Conservation (phyloP, 1,140 invertebrate species). For the Saccostrea cuccullata region DNA sequence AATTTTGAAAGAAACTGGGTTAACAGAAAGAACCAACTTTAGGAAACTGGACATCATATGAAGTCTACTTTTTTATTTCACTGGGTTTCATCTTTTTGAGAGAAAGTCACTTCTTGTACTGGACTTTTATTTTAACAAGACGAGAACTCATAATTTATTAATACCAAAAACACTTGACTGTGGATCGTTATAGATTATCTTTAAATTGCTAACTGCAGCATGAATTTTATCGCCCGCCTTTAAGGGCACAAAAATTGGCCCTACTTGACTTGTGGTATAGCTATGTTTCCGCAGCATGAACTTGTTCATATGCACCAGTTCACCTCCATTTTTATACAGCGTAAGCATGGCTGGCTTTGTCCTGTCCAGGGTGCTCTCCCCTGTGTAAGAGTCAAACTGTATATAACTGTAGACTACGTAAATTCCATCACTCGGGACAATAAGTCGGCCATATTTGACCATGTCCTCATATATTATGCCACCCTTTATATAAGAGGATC, state of each 20-base stretch:
- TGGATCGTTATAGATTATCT: not conserved
- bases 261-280: slow-evolving; percentile 19
- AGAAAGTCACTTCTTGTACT: no score
- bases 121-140: no score
- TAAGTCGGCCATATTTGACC: not conserved
- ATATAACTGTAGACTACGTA: slow-evolving; percentile 27
- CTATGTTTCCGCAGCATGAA: not conserved
- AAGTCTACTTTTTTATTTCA: no score
- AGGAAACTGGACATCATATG: no score
- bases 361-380: not conserved
- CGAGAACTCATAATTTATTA: not conserved
- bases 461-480: not conserved
- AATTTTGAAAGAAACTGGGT: no score
- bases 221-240: not conserved
- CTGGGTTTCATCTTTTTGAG: no score
- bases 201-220: not conserved
- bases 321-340: not conserved
- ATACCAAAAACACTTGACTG: not conserved
- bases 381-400: slow-evolving; percentile 29
- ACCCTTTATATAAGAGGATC: not conserved
- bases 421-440: slow-evolving; percentile 1
- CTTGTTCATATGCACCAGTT: slow-evolving; percentile 15
- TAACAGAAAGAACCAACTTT: no score
- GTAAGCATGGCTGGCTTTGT: not conserved
- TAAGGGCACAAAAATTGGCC: not conserved